Percentiles rank a stretch among this genome's conserved stretches.
Conservation (phyloP, 2,888 invertebrate species). For the Choristoneura rosaceana region DNA sequence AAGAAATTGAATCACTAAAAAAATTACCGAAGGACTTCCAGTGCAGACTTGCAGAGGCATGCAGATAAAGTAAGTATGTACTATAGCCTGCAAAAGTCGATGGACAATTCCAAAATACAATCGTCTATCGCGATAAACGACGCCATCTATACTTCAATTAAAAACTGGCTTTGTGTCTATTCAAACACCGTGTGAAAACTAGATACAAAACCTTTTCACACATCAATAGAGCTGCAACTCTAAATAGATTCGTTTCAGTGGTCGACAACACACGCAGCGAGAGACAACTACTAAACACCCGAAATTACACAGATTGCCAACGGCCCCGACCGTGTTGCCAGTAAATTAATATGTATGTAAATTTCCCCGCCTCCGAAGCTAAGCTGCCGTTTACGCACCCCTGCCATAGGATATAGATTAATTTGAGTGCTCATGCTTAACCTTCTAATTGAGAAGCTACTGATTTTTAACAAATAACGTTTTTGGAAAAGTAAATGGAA, state of each 20-base stretch:
- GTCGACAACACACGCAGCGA: slow-evolving; percentile 43
- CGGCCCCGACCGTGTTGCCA: slow-evolving; percentile 65
- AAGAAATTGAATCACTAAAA: too few species aligned
- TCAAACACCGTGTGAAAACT: not conserved
- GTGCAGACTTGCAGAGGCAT: too few species aligned
- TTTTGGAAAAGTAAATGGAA: not conserved
- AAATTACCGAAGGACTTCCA: too few species aligned
- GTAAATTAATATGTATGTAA: slow-evolving; percentile 84
- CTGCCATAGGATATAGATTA: slow-evolving; percentile 59
- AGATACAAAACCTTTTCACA: not conserved
- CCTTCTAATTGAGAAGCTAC: slow-evolving; percentile 39
- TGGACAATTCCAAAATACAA: too few species aligned
- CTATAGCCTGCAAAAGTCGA: too few species aligned
- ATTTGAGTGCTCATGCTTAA: slow-evolving; percentile 51
- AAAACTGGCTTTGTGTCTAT: not conserved
- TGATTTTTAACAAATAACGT: slow-evolving; percentile 30
- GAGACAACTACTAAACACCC: slow-evolving; percentile 70
- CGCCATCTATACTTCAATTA: not conserved
- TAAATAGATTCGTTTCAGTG: slow-evolving; percentile 51
- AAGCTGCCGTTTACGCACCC: slow-evolving; percentile 62
- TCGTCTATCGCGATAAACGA: too few species aligned
- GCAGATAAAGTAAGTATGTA: too few species aligned
- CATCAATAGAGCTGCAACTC: slow-evolving; percentile 23
- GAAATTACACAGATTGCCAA: slow-evolving; percentile 79
- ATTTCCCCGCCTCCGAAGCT: slow-evolving; percentile 65